Base-by-base conservation (phyloP, 2,888 invertebrate genomes). In the Cyclophora albipunctata region DNA sequence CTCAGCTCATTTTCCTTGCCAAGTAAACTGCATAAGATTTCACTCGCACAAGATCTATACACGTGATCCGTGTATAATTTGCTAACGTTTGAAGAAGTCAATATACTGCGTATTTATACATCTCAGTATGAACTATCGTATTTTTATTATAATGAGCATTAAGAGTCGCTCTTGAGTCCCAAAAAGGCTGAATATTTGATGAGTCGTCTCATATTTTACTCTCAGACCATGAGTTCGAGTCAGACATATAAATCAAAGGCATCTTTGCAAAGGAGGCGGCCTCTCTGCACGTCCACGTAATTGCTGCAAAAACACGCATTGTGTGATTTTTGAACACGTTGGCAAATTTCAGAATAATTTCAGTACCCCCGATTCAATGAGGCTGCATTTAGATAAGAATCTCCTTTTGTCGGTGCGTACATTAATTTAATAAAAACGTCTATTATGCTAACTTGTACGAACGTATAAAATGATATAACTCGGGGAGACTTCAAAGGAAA, bases 141-240 rank as follows among this genome's bases (percentile, higher is more conserved):
- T 84, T 82, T 85, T 86, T 87, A 86, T 87, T 86, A 80, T 84
- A 86, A 88, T 83, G 78, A 85, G 74, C 74, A 73, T 77, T 75
- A 76, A 82, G 70, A 78, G 75, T 73, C 75, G 78, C 81, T 75
- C 71, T 67, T 58, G 73, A 55, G 60, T 71, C 77, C 78, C 75
- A 79, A 86, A 84, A 82, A 76, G 81, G 70, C 68, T 76, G 84
- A 84, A 84, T 81, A 78, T 85, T 85, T 85, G 83, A 85, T 81
- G 75, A 71, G 73, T 75, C 58, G 78, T 64, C 78, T 86, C 84
- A 87, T 87, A 87, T 84, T 86, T 85, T 82, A 85, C 78, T 81
- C 76, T 74, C 71, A 76, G 78, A 70, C 67, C 64, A 66, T 63
- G 68, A 69, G 69, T 67, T 69, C 69, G 75, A 73, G 75, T 79